A percentile compares a stretch with the other conserved stretches of the same genome.
Evolutionary conservation across 2,113 vertebrate species (phyloP).

Genomic region (Megaptera novaeangliae): DNA sequence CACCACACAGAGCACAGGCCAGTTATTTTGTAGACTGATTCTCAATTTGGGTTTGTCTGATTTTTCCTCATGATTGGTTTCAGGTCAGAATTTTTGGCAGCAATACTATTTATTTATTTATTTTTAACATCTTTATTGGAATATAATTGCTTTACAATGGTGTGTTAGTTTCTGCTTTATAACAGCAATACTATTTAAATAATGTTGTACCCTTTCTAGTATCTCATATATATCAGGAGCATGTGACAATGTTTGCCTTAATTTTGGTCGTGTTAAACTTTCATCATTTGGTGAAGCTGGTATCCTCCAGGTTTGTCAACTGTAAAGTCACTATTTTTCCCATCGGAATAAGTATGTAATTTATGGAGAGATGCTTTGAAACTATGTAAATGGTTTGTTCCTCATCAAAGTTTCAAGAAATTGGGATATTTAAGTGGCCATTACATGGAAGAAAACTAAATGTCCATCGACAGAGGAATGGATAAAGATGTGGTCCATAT

Average conservation of each 20-base stretch:
- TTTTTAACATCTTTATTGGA: too few species aligned
- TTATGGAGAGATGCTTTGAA: background rate
- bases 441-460: background rate
- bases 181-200: background rate
- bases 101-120: background rate
- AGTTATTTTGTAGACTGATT: background rate
- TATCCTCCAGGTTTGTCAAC: background rate
- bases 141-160: too few species aligned
- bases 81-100: background rate
- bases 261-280: conserved; percentile 10
- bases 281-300: background rate
- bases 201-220: background rate
- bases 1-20: background rate
- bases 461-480: background rate
- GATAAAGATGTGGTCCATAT: background rate
- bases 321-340: background rate
- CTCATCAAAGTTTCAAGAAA: background rate
- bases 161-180: too few species aligned
- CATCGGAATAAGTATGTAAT: background rate
- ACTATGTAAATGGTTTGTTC: background rate
- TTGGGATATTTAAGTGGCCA: background rate
- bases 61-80: background rate
- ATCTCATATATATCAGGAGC: background rate
- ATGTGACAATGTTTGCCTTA: background rate
- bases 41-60: background rate